Conservation (phyloP, 1,140 invertebrate species). For the Drosophila varians region DNA sequence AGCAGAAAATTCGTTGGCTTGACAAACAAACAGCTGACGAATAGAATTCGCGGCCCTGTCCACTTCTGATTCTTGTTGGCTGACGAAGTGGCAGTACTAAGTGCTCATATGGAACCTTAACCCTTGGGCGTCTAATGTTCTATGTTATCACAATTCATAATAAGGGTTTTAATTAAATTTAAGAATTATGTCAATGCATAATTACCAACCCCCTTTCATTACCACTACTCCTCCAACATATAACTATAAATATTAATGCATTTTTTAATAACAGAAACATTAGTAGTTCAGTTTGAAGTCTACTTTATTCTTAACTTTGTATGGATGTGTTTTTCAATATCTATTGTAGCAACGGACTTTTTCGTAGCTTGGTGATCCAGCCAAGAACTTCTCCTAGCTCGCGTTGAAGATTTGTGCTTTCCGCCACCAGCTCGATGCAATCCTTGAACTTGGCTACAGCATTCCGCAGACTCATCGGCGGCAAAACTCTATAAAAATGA, state of each 20-base stretch:
- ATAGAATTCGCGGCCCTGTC: slow-evolving; percentile 18
- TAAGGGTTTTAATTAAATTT: neutral
- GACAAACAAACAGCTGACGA: slow-evolving; percentile 30
- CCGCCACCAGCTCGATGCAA: slow-evolving; percentile 85
- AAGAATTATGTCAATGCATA: no score
- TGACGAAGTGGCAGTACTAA: slow-evolving; percentile 13
- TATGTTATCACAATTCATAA: no score
- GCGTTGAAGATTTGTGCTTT: slow-evolving; percentile 86
- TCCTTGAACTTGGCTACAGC: slow-evolving; percentile 87
- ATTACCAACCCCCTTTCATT: no score
- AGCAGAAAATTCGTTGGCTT: slow-evolving; percentile 35
- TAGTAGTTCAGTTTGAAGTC: neutral
- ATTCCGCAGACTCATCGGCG: slow-evolving; percentile 86
- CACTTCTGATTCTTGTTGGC: slow-evolving; percentile 6
- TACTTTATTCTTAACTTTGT: slow-evolving; percentile 48
- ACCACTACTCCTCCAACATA: neutral
- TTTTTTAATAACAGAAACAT: neutral
- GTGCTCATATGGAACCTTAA: slow-evolving; percentile 2
- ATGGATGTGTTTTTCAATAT: neutral
- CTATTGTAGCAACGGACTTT: slow-evolving; percentile 11
- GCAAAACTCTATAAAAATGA: slow-evolving; percentile 85
- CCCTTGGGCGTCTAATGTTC: neutral
- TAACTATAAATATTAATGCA: neutral
- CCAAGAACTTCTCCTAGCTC: slow-evolving; percentile 78
- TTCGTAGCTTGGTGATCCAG: slow-evolving; percentile 46